Evolutionary conservation across 1,140 invertebrate genomes (phyloP), one percentile per base, ranked within the genome.

Genomic region (Pemphigus obesinymphae): DNA sequence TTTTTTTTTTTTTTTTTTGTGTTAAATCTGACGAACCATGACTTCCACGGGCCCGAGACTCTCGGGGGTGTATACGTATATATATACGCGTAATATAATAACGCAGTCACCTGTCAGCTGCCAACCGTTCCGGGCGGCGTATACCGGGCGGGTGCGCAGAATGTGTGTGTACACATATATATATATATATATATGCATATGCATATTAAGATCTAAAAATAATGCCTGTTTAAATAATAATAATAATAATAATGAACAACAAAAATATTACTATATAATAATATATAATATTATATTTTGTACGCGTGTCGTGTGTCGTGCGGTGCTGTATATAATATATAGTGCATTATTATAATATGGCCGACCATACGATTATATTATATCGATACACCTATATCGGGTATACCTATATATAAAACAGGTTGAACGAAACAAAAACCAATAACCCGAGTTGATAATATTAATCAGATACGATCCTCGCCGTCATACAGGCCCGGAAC

Each of bases 61-160:
- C 37, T 40, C 37, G 37, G 37, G 37, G 37, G 37, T 40, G 37
- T 40, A 8, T 40, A 8, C 8, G 37, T 40, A 40, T 20, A 0
- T 43, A 43, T 13, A n/a, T 23, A 17, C 58, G 58, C 34, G 17
- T 23, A 45, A 17, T 75, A 76, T 76, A 53, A 55, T 76, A 63
- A 61, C 37, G 53, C 55, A 45, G 76, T 80, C 76, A 80, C 76
- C 76, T 80, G 76, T 80, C 76, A 80, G 76, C 53, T 80, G 76
- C 53, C 76, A 5, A 58, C 76, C 55, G 76, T 50, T 70, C 43
- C 50, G 55, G 68, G 23, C 76, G 75, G 17, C 40, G 26, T 34
- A n/a, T n/a, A 34, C 58, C 58, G 58, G n/a, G 4, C 66, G 66
- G 66, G 53, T 23, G 34, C 37, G n/a, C 43, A 23, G 17, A 3